Evolutionary conservation across 2,888 invertebrate species (phyloP), one percentile per base, ranked within the genome.

Genomic region (Phytoseiulus persimilis): DNA sequence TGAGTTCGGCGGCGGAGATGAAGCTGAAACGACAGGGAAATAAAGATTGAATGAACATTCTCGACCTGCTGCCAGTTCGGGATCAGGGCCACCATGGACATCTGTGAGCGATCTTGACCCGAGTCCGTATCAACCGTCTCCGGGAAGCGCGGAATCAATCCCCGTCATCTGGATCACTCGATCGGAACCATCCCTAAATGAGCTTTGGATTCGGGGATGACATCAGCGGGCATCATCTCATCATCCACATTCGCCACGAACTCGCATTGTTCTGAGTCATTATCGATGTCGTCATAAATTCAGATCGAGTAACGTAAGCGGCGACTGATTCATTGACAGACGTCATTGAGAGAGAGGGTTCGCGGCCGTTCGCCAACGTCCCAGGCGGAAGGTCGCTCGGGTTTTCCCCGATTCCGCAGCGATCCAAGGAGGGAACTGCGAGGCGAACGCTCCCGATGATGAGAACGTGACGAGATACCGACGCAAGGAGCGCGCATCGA

Each of bases 1-100:
- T 96, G 93, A 98, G 95, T 94, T 98, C 98, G 91, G 98, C 98
- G 92, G 98, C 98, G 91, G 97, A 97, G 94, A 99, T 98, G 95
- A 98, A 99, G 92, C 87, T 87, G 33, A 32, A 87, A 87, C 11
- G 14, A 39, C 5, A 39, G 39, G 39, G 9, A 9, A 39, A 39
- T 39, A 3, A 9, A 39, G 39, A 6, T 39, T 39, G 39, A 39
- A 9, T 39, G 9, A n/a, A n/a, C n/a, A n/a, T n/a, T n/a, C n/a
- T n/a, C n/a, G n/a, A n/a, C n/a, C n/a, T n/a, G n/a, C n/a, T n/a
- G n/a, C n/a, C 65, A 18, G 28, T 18, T 65, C 28, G 23, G 65
- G 65, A 39, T 39, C 39, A 39, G 3, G 9, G 9, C n/a, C n/a
- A n/a, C n/a, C n/a, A n/a, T n/a, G n/a, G n/a, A n/a, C n/a, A n/a